Conservation (phyloP, 2,113 vertebrate species). For the Percina caprodes region DNA sequence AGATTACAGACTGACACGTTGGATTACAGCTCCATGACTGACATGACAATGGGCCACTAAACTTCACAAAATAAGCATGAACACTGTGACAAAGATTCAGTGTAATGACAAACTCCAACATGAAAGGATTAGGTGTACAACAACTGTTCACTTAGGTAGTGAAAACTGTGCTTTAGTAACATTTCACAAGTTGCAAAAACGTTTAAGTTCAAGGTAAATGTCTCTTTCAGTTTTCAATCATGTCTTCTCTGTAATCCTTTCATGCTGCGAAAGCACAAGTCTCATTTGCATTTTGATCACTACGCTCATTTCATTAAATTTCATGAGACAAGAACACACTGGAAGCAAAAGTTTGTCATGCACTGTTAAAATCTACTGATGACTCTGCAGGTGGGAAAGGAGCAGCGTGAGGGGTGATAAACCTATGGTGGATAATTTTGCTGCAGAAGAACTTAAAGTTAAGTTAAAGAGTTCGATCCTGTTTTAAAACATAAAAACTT, state of each 20-base stretch:
- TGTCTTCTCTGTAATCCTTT: slow-evolving; percentile 12
- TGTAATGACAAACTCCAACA: background rate
- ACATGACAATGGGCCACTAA: background rate
- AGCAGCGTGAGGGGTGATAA: background rate
- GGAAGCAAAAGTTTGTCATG: slow-evolving; percentile 32
- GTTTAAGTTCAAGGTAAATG: background rate
- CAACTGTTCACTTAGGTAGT: background rate
- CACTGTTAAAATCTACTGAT: slow-evolving; percentile 22
- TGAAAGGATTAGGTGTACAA: slow-evolving; percentile 4
- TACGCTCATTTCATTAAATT: slow-evolving; percentile 37
- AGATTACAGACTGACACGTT: slow-evolving; percentile 10
- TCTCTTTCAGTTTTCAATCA: slow-evolving; percentile 1
- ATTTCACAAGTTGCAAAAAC: background rate
- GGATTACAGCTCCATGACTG: slow-evolving; percentile 16
- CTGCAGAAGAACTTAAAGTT: background rate
- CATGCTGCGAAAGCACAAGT: slow-evolving; percentile 29
- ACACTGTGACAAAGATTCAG: background rate
- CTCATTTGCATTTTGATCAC: slow-evolving; percentile 46
- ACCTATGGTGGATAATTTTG: background rate
- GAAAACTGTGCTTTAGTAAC: background rate
- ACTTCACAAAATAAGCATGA: background rate
- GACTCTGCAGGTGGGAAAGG: slow-evolving; percentile 31
- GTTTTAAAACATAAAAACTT: no score
- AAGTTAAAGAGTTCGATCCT: no score
- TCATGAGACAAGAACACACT: slow-evolving; percentile 31